Conservation (phyloP, 2,888 invertebrate species). For the Thymelicus acteon region DNA sequence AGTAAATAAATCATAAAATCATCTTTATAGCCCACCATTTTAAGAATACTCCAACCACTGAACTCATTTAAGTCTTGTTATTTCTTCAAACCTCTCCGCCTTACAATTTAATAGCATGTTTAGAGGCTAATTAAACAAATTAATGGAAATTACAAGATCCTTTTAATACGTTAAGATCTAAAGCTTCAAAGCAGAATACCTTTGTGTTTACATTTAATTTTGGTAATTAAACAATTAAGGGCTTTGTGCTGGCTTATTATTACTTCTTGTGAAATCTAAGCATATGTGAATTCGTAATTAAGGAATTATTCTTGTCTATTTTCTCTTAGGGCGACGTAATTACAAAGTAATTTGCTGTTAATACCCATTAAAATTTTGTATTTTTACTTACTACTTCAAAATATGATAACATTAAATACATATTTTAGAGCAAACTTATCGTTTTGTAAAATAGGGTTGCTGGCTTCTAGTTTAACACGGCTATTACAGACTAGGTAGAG, state of each 20-base stretch:
- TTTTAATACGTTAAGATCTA: constrained; percentile 13
- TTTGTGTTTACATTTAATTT: constrained; percentile 27
- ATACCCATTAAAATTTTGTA: too few relatives aligned
- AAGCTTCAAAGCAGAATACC: constrained; percentile 17
- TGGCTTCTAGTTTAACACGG: constrained; percentile 59
- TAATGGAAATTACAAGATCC: constrained; percentile 57
- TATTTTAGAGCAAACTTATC: background rate
- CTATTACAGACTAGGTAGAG: constrained; percentile 62
- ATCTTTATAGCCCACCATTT: constrained; percentile 60
- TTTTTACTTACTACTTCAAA: background rate
- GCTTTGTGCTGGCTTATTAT: background rate
- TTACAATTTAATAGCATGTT: constrained; percentile 48
- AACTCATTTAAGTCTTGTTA: constrained; percentile 44
- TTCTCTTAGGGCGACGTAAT: background rate
- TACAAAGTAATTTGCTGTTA: too few relatives aligned
- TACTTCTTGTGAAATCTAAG: background rate
- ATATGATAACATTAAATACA: too few relatives aligned
- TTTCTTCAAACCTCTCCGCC: constrained; percentile 37
- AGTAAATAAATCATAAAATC: constrained; percentile 73
- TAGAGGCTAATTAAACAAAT: constrained; percentile 69
- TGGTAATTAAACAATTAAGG: constrained; percentile 26
- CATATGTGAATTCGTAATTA: background rate
- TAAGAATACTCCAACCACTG: constrained; percentile 55
- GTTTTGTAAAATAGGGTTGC: background rate
- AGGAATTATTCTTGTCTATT: background rate